Percentiles rank a stretch among this genome's conserved stretches.
These are phyloP conservation scores for Numenius arquata DNA, from an alignment of 2,113 vertebrate species.

Conservation along the genomic window DNA sequence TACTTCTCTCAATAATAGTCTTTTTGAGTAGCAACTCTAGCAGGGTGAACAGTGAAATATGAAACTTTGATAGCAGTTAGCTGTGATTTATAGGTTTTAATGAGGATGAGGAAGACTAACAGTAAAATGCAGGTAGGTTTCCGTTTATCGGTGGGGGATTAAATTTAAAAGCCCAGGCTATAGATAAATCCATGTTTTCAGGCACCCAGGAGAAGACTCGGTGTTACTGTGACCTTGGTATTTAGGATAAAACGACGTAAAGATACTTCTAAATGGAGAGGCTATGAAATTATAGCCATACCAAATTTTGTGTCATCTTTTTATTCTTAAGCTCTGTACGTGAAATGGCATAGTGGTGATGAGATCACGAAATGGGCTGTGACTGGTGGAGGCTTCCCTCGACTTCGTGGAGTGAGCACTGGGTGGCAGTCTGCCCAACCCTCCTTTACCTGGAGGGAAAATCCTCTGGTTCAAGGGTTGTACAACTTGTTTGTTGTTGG, in stretches of 20 bases:
- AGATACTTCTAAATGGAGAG: not conserved
- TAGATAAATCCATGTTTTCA: not conserved
- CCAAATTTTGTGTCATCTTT: not conserved
- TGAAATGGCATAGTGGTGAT: not conserved
- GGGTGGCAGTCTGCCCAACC: conserved; percentile 22
- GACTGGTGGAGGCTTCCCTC: not conserved
- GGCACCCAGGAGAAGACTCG: not conserved
- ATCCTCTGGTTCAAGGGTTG: not conserved
- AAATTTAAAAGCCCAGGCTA: not conserved
- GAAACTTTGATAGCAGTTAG: not conserved
- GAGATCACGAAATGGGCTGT: not conserved
- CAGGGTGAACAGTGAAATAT: not conserved
- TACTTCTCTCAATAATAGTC: not conserved
- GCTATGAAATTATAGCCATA: not conserved
- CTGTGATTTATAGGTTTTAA: not conserved
- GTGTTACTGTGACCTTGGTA: not conserved
- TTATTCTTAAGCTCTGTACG: not conserved
- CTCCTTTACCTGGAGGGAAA: not conserved
- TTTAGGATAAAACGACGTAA: not conserved
- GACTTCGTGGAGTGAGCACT: not conserved
- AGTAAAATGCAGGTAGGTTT: not conserved
- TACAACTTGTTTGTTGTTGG: not conserved
- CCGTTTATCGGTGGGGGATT: not conserved
- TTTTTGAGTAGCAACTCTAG: not conserved
- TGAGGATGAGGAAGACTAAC: not conserved